Percentiles rank a stretch among this genome's conserved stretches.
Conservation (phyloP, 1,140 invertebrate genomes). For the Aphelenchoides avenae region DNA sequence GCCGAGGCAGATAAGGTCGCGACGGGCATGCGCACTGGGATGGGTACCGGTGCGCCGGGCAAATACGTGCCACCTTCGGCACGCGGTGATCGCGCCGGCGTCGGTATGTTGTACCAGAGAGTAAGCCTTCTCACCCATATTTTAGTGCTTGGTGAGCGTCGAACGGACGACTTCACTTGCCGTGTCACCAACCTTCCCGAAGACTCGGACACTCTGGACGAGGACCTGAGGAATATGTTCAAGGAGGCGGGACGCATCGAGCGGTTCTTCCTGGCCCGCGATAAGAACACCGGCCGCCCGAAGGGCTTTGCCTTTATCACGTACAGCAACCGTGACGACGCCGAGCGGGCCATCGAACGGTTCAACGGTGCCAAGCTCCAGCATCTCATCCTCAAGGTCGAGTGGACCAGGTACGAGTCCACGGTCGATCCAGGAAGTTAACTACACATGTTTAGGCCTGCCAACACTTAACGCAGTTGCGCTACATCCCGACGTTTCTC, state of each 20-base stretch:
- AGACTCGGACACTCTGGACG: conserved; percentile 74
- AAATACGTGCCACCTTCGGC: conserved; percentile 44
- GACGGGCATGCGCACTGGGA: background rate
- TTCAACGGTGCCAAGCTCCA: conserved; percentile 92
- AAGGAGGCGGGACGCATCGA: conserved; percentile 80
- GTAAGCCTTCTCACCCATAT: background rate
- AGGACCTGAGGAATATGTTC: conserved; percentile 90
- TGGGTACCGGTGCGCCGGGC: background rate
- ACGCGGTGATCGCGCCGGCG: conserved; percentile 22
- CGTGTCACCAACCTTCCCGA: conserved; percentile 95
- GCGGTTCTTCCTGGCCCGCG: conserved; percentile 81
- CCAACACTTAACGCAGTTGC: too few relatives aligned
- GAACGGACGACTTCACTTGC: conserved; percentile 75
- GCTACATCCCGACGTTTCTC: too few relatives aligned
- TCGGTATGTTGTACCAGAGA: conserved; percentile 2
- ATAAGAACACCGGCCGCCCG: conserved; percentile 66
- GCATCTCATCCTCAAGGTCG: conserved; percentile 93
- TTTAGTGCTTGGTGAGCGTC: conserved; percentile 31
- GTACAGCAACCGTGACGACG: conserved; percentile 81
- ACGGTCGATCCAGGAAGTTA: too few relatives aligned
- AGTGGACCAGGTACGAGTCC: conserved; percentile 96
- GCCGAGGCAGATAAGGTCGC: conserved; percentile 20
- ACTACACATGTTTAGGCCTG: too few relatives aligned
- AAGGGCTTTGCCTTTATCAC: conserved; percentile 89
- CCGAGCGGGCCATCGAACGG: conserved; percentile 79